Base-by-base conservation (phyloP, 1,140 invertebrate genomes). In the Papilio polyxenes region DNA sequence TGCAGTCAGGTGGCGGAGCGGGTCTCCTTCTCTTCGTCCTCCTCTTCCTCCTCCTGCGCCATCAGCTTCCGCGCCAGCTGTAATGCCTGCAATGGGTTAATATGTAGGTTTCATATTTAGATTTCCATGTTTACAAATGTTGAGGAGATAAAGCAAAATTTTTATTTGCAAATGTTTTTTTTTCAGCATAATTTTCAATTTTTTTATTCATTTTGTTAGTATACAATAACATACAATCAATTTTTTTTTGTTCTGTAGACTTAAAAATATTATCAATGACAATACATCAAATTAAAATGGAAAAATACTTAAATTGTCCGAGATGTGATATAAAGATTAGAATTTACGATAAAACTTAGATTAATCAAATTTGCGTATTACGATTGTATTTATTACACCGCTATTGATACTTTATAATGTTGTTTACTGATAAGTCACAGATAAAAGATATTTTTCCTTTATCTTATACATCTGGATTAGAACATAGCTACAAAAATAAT, bases 21-120 rank as follows among this genome's bases (percentile, higher is more conserved):
- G 76, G 83, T 83, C 23, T 76, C 83, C 40, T 81, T 83, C 62
- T 95, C 93, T 20, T 96, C 96, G 0, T 97, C 97, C 15, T 97
- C 97, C 0, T 98, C 98, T 15, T 98, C 98, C 31, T 98, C 97
- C 82, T 99, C 98, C 89, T 98, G 97, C 82, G 98, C 96, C 95
- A 99, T 96, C 81, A 98, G 95, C 94, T 99, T 97, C 86, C 98
- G 95, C 4, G 98, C 98, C 84, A 99, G 93, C 93, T 98, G 98
- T 0, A 99, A 97, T 6, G 98, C 98, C 92, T 93, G 86, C 17
- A 87, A 89, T 48, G 10, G 17, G n/a, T 75, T 75, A 49, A 49
- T 75, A 49, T 49, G 17, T 17, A 44, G 8, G 0, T 69, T 23
- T 69, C n/a, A 23, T 11, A 44, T 44, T 44, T 44, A 44, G 3